Conservation (phyloP, 2,113 vertebrate genomes). For the Ardeotis arabs region DNA sequence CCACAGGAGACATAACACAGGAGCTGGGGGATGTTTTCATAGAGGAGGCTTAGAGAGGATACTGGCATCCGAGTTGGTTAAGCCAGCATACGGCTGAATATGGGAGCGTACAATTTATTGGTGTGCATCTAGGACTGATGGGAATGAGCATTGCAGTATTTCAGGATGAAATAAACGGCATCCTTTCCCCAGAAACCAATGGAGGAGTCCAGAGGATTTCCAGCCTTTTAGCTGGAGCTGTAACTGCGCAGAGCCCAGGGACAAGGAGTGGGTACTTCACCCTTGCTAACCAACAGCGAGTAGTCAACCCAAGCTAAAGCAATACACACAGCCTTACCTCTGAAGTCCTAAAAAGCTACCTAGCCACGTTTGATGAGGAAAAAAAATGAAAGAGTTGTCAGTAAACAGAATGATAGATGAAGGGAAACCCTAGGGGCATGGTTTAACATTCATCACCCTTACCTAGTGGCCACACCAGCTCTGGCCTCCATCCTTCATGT, state of each 20-base stretch:
- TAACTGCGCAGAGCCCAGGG: background rate
- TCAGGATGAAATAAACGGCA: background rate
- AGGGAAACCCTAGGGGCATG: background rate
- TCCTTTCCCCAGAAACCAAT: background rate
- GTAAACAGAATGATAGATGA: background rate
- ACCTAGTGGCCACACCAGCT: background rate
- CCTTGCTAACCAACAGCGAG: background rate
- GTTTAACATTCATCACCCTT: background rate
- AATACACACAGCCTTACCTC: background rate
- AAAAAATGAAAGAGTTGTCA: background rate
- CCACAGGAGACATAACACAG: background rate
- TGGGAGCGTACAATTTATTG: background rate
- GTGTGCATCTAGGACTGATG: background rate
- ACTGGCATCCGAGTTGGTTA: background rate
- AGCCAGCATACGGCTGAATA: background rate
- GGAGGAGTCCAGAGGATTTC: background rate
- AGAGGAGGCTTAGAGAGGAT: background rate
- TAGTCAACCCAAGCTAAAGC: background rate
- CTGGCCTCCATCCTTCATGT: background rate
- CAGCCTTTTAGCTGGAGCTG: background rate
- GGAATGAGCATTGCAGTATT: background rate
- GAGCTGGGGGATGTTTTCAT: background rate
- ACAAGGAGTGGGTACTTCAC: background rate
- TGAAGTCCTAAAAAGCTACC: background rate
- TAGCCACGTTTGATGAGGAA: background rate